Conservation (phyloP, 2,113 vertebrate genomes). For the Ochotona princeps region DNA sequence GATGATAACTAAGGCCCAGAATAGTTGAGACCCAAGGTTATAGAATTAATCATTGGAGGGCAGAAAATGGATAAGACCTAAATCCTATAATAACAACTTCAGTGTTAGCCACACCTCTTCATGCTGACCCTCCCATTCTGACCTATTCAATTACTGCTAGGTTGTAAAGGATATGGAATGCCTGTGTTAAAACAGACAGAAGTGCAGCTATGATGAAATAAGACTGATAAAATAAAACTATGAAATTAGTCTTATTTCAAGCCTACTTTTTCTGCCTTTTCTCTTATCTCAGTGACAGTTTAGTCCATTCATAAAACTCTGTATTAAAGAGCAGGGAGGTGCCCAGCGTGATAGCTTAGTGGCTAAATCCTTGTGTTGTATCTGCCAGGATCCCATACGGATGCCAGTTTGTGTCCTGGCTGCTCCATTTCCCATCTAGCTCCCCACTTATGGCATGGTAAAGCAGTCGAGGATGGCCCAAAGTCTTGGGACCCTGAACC, state of each 20-base stretch:
- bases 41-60: conserved; percentile 20
- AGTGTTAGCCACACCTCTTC: neutral
- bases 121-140: neutral
- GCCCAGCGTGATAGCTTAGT: no score
- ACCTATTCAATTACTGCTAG: neutral
- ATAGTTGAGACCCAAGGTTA: neutral
- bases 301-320: neutral
- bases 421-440: no score
- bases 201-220: neutral
- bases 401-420: no score
- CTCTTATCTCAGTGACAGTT: neutral
- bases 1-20: neutral
- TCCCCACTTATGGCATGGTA: no score
- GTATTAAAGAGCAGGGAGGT: neutral
- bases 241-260: neutral
- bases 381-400: no score
- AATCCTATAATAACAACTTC: neutral
- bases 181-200: neutral
- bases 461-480: no score
- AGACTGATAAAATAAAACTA: neutral
- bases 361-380: no score
- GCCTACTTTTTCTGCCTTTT: conserved; percentile 12
- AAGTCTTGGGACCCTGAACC: no score
- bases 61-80: neutral
- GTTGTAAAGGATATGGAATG: neutral